Evolutionary conservation across 2,888 invertebrate genomes (phyloP).

Genomic region (Epistrophella euchroma): DNA sequence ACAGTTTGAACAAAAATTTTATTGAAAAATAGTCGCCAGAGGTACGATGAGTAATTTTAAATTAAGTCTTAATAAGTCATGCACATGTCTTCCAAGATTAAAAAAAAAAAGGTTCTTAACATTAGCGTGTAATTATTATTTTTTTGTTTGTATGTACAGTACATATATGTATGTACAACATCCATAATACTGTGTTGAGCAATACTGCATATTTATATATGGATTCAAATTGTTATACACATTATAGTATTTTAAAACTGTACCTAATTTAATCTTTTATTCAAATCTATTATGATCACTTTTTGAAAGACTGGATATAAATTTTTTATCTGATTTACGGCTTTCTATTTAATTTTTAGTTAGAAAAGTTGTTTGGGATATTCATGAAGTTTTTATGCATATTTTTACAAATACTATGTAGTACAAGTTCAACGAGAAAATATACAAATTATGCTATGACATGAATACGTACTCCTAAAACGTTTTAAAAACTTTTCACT

Average conservation of each 20-base stretch:
- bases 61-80: constrained; percentile 35
- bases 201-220: not conserved
- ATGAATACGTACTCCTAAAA: not conserved
- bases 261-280: constrained; percentile 39
- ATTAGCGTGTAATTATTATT: constrained; percentile 60
- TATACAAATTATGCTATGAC: not conserved
- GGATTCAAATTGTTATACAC: not conserved
- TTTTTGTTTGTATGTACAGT: constrained; percentile 6
- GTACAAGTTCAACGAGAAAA: not conserved
- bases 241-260: constrained; percentile 13
- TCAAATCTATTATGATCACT: constrained; percentile 34
- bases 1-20: not conserved
- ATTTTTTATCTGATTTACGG: constrained; percentile 20
- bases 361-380: not conserved
- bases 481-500: not conserved
- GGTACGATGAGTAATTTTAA: not conserved
- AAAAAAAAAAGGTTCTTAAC: constrained; percentile 63
- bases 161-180: not conserved
- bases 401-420: not conserved
- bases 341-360: constrained; percentile 1
- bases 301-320: constrained; percentile 65
- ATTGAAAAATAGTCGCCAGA: not conserved
- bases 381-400: not conserved
- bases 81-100: constrained; percentile 62
- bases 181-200: not conserved